Conservation (phyloP, 92 coral and sea anemone genomes). For the Blastomussa wellsi region DNA sequence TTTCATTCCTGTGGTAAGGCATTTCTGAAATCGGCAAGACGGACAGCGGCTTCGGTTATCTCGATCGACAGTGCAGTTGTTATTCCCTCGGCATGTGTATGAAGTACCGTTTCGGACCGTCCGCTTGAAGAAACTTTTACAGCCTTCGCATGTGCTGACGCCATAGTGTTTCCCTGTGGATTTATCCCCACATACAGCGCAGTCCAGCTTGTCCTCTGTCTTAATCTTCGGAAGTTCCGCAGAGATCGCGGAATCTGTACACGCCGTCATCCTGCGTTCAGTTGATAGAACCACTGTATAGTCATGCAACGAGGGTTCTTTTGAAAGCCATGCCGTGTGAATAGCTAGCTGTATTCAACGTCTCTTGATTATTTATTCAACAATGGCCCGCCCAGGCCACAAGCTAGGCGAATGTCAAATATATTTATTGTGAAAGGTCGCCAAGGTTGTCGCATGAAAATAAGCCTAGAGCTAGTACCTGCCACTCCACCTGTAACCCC, state of each 20-base stretch:
- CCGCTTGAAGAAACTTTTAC: conserved; percentile 89
- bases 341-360: conserved; percentile 45
- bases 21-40: conserved; percentile 84
- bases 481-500: conserved; percentile 32
- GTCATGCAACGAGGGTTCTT: not conserved
- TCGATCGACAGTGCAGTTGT: conserved; percentile 75
- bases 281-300: not conserved
- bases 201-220: conserved; percentile 73
- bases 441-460: conserved; percentile 6
- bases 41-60: conserved; percentile 90
- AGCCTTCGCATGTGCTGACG: conserved; percentile 89
- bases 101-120: conserved; percentile 86
- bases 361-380: conserved; percentile 46
- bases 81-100: conserved; percentile 86
- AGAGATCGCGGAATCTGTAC: conserved; percentile 28
- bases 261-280: conserved; percentile 20
- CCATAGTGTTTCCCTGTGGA: conserved; percentile 92
- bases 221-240: conserved; percentile 36
- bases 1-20: conserved; percentile 85
- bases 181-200: conserved; percentile 89
- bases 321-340: conserved; percentile 12
- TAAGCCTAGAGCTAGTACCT: conserved; percentile 1
- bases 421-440: conserved; percentile 49
- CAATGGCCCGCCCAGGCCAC: conserved; percentile 48
- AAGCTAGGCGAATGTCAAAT: conserved; percentile 28